A percentile compares a stretch with the other conserved stretches of the same genome.
phyloP scores from a whole-genome alignment of 2,888 invertebrate species.

The Branchipolynoe longqiensis region DNA sequence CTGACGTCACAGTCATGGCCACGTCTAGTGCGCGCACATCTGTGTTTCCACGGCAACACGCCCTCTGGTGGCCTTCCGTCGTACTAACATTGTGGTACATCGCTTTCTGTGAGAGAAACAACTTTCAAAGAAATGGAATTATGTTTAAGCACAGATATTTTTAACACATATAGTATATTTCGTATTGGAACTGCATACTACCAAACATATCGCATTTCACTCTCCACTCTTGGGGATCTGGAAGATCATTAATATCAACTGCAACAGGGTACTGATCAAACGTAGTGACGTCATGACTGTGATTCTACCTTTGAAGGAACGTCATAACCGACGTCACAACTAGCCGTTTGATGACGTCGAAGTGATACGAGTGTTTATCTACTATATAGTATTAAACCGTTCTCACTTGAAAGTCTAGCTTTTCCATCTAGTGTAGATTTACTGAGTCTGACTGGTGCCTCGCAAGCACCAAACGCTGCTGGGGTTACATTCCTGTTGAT shows the following conservation, averaged over 20 bases:
- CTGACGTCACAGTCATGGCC: constrained; percentile 4
- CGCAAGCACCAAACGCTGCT: no score
- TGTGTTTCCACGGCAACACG: constrained; percentile 35
- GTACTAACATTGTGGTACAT: constrained; percentile 41
- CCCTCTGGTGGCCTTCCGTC: constrained; percentile 47
- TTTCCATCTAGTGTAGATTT: constrained; percentile 45
- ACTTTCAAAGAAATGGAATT: constrained; percentile 18
- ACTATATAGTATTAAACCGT: constrained; percentile 37
- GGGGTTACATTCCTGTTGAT: no score
- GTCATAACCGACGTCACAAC: constrained; percentile 6
- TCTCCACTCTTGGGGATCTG: constrained; percentile 4
- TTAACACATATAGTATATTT: constrained; percentile 49
- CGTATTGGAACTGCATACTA: neutral
- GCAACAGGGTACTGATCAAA: constrained; percentile 16
- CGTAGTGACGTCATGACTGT: constrained; percentile 1
- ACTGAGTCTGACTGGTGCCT: neutral
- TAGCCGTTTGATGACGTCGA: constrained; percentile 1
- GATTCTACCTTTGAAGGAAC: neutral
- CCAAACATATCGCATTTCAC: constrained; percentile 41
- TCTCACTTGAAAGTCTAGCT: constrained; percentile 46
- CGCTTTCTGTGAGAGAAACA: constrained; percentile 29
- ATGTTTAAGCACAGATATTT: constrained; percentile 49
- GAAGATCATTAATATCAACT: constrained; percentile 8
- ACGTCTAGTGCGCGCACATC: constrained; percentile 9
- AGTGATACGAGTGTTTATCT: constrained; percentile 35